Percentiles rank a stretch among this genome's conserved stretches.
Conservation (phyloP, 1,140 invertebrate genomes). For the Popillia japonica region DNA sequence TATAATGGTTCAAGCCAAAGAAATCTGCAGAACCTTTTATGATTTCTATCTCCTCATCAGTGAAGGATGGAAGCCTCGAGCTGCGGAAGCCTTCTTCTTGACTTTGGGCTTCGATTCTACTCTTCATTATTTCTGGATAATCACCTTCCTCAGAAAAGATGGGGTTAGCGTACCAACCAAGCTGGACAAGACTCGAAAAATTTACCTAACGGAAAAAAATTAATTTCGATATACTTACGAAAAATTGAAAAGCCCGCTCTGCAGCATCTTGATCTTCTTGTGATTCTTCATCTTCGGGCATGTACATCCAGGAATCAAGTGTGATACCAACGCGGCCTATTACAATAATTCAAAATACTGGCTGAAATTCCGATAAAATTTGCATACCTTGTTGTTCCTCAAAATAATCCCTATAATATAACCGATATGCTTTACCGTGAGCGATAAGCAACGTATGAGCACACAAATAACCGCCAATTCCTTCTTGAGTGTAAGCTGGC, state of each 20-base stretch:
- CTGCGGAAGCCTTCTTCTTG: constrained; percentile 65
- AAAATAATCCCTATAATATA: constrained; percentile 52
- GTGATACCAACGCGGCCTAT: too few relatives aligned
- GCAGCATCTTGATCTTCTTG: too few relatives aligned
- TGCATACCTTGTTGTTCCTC: constrained; percentile 45
- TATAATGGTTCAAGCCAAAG: constrained; percentile 70
- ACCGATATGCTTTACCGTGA: constrained; percentile 50
- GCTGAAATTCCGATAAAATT: too few relatives aligned
- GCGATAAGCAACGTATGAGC: constrained; percentile 50
- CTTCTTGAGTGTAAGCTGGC: constrained; percentile 51
- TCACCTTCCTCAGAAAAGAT: constrained; percentile 69
- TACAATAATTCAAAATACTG: too few relatives aligned
- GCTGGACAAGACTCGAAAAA: constrained; percentile 57
- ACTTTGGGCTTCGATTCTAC: constrained; percentile 66
- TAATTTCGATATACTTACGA: not conserved
- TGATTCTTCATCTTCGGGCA: too few relatives aligned
- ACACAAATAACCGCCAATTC: constrained; percentile 52
- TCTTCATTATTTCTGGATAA: constrained; percentile 70
- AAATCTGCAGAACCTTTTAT: constrained; percentile 70
- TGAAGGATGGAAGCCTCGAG: constrained; percentile 71
- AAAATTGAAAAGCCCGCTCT: too few relatives aligned
- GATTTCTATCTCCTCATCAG: constrained; percentile 64
- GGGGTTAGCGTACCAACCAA: constrained; percentile 70
- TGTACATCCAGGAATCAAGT: too few relatives aligned
- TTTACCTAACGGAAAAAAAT: not conserved